Percentiles rank a stretch among this genome's conserved stretches.
These are phyloP conservation scores for Saturnia japonica DNA, from an alignment of 2,888 invertebrate genomes.

Conservation along the genomic window DNA sequence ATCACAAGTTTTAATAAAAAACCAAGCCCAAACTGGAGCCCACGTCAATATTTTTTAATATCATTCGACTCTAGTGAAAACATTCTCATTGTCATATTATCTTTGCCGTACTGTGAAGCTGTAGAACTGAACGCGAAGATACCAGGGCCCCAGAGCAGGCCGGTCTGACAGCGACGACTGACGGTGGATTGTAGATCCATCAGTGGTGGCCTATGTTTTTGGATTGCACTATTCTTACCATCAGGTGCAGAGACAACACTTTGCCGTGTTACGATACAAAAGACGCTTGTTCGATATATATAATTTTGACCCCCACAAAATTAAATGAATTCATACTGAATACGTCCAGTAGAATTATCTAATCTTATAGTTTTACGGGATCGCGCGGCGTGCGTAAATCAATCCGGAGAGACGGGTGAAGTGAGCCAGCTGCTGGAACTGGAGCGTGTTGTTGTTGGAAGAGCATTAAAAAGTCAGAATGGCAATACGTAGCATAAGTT, in stretches of 20 bases:
- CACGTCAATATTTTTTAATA: background rate
- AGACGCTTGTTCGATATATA: background rate
- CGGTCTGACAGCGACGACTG: too few species aligned
- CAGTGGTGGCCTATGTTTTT: too few species aligned
- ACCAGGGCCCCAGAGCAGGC: too few species aligned
- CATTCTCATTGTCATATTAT: background rate
- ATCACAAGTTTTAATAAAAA: background rate
- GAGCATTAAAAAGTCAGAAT: constrained; percentile 4
- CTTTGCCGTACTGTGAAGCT: too few species aligned
- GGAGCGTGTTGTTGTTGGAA: constrained; percentile 2
- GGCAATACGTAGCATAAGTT: background rate
- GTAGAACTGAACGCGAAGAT: too few species aligned
- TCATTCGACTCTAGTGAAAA: background rate
- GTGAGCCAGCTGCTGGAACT: constrained; percentile 9
- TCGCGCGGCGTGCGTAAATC: constrained; percentile 3
- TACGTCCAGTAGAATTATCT: background rate
- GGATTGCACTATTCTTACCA: too few species aligned
- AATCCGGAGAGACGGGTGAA: constrained; percentile 2
- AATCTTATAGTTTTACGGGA: constrained; percentile 6
- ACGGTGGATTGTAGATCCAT: too few species aligned
- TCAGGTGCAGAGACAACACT: too few species aligned
- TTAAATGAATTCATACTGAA: background rate
- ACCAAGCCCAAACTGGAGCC: background rate
- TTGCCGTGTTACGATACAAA: too few species aligned
- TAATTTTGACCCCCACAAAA: background rate